Percentiles rank a stretch among this genome's conserved stretches.
Evolutionary conservation across 2,797 vertebrate species (phyloP).

Genomic region (Urophycis tenuis): DNA sequence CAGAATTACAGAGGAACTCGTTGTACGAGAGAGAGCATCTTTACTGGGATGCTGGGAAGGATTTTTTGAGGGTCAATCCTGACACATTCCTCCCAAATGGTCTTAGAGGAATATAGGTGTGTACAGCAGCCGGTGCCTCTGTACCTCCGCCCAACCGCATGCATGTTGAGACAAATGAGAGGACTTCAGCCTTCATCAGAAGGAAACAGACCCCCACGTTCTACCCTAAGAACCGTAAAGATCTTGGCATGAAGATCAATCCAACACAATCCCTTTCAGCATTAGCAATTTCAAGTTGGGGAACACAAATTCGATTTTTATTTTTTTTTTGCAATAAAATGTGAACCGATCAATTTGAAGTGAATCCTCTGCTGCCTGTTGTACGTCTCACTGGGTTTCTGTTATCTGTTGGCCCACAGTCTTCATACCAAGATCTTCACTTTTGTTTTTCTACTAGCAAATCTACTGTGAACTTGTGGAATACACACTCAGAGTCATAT

Average conservation of each 20-base stretch:
- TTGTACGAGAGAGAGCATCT: neutral
- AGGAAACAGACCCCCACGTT: constrained; percentile 69
- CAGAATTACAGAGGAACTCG: neutral
- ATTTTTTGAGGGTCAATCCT: neutral
- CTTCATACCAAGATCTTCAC: constrained; percentile 93
- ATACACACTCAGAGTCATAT: constrained; percentile 99
- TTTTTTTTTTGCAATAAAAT: neutral
- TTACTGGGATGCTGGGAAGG: neutral
- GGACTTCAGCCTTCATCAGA: constrained; percentile 75
- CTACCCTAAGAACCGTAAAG: constrained; percentile 84
- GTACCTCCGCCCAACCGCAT: constrained; percentile 87
- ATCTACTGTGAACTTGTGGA: constrained; percentile 90
- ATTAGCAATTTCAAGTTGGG: neutral
- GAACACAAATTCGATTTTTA: neutral
- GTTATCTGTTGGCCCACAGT: constrained; percentile 61
- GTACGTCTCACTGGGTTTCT: neutral
- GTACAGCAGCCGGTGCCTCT: constrained; percentile 77
- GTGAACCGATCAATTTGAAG: neutral
- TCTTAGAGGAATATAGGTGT: constrained; percentile 7
- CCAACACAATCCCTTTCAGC: constrained; percentile 26
- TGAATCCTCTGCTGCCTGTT: neutral
- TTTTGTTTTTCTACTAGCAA: constrained; percentile 68
- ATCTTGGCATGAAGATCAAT: constrained; percentile 98
- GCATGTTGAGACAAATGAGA: constrained; percentile 88
- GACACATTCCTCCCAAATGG: constrained; percentile 30